Evolutionary conservation across 2,888 invertebrate species (phyloP).

Genomic region (Blastobasis adustella): DNA sequence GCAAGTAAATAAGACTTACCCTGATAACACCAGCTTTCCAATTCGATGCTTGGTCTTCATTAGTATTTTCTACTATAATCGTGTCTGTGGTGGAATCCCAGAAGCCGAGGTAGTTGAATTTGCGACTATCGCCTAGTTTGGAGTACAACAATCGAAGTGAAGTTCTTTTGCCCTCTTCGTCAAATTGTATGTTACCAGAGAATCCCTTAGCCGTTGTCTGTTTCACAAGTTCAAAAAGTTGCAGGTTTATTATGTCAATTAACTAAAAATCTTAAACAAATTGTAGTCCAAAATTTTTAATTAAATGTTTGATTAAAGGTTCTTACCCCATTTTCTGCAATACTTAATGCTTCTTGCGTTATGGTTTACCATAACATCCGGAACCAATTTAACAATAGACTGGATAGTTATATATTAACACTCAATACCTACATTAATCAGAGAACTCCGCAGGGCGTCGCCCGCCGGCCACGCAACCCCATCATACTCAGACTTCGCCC

Average conservation of each 20-base stretch:
- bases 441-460: slow-evolving; percentile 29
- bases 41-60: slow-evolving; percentile 41
- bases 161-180: slow-evolving; percentile 77
- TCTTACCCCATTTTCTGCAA: no score
- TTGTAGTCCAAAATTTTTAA: no score
- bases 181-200: slow-evolving; percentile 80
- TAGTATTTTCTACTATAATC: slow-evolving; percentile 31
- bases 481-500: slow-evolving; percentile 66
- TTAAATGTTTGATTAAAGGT: no score
- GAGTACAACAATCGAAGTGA: slow-evolving; percentile 76
- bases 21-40: slow-evolving; percentile 69
- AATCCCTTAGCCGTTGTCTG: slow-evolving; percentile 59
- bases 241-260: no score
- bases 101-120: slow-evolving; percentile 70
- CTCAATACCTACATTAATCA: slow-evolving; percentile 28
- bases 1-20: slow-evolving; percentile 48
- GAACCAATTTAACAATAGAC: no score
- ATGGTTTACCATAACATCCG: no score
- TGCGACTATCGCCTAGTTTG: slow-evolving; percentile 63
- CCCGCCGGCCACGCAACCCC: slow-evolving; percentile 43
- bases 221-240: no score
- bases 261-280: no score
- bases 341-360: no score
- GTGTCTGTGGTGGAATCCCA: slow-evolving; percentile 64
- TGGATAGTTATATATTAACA: no score